phyloP scores from a whole-genome alignment of 2,888 invertebrate genomes.

The Lithophane leautieri region DNA sequence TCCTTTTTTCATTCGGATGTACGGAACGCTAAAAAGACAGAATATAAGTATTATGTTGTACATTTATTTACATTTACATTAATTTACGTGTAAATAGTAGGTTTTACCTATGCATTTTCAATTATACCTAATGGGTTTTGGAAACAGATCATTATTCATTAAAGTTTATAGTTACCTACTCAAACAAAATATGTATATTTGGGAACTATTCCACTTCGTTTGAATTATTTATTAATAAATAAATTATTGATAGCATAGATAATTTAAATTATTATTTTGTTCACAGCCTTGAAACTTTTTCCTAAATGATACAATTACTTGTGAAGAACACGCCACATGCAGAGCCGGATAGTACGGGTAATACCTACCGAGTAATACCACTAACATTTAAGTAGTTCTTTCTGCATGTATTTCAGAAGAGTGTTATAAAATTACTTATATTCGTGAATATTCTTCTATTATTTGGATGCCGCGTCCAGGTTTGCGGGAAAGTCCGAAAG shows the following conservation, averaged over 20 bases:
- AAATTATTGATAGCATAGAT: background rate
- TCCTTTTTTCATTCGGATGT: background rate
- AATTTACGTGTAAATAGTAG: background rate
- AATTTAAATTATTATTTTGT: background rate
- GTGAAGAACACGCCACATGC: background rate
- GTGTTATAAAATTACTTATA: background rate
- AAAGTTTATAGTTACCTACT: background rate
- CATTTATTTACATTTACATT: background rate
- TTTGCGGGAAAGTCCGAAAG: too few relatives aligned
- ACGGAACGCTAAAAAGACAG: background rate
- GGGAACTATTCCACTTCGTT: background rate
- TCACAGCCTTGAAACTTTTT: background rate
- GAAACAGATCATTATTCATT: background rate
- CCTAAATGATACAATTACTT: background rate
- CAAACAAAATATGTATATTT: background rate
- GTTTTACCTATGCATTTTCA: background rate
- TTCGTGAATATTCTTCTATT: background rate
- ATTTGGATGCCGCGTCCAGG: too few relatives aligned
- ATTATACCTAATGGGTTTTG: background rate
- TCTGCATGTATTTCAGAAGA: background rate
- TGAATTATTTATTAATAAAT: background rate
- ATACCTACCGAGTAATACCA: too few relatives aligned
- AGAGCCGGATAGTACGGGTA: background rate
- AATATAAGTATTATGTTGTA: background rate
- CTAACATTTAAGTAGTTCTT: background rate